A percentile compares a stretch with the other conserved stretches of the same genome.
phyloP scores from a whole-genome alignment of 2,113 vertebrate species.

The Megaceryle maxima region DNA sequence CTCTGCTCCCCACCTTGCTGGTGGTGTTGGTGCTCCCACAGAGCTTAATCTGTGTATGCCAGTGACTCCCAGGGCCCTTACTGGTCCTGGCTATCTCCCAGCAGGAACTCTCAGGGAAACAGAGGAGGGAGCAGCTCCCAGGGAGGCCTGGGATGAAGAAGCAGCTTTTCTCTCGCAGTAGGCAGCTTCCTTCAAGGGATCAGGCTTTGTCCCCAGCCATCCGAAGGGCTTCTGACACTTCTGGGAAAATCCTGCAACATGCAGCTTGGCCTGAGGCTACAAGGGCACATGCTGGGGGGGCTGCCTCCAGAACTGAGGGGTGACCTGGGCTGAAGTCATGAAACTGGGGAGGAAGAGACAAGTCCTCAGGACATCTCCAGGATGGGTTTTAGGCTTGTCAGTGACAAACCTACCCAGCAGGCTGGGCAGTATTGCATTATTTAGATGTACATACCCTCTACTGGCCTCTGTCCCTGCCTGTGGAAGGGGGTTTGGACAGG shows the following conservation, averaged over 20 bases:
- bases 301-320: neutral
- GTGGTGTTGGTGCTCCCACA: neutral
- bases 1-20: neutral
- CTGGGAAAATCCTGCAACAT: neutral
- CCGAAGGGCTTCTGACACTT: neutral
- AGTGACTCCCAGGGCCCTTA: neutral
- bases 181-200: neutral
- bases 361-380: fast-evolving
- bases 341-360: neutral
- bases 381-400: neutral
- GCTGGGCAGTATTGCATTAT: neutral
- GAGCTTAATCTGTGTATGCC: neutral
- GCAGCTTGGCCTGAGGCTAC: neutral
- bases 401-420: neutral
- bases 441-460: neutral
- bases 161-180: neutral
- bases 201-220: neutral
- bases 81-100: neutral
- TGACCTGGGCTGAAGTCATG: neutral
- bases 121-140: neutral
- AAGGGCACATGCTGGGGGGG: neutral
- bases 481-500: neutral
- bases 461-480: neutral
- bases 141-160: neutral
- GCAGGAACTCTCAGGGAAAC: neutral